These are phyloP conservation scores for Lycocorax pyrrhopterus DNA, from an alignment of 2,113 vertebrate genomes.

Conservation along the genomic window DNA sequence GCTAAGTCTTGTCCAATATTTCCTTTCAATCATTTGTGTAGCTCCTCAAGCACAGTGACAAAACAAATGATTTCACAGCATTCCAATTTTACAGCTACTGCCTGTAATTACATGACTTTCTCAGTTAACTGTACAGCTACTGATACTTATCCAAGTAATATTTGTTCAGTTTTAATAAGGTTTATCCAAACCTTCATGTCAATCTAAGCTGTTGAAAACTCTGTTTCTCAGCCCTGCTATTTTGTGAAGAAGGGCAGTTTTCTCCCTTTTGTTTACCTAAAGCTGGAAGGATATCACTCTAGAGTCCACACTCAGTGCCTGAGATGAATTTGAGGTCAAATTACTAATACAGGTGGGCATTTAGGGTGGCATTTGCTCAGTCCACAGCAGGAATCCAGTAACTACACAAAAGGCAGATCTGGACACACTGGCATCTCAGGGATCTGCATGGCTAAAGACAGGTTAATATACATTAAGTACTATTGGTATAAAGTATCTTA, in stretches of 20 bases:
- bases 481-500: neutral
- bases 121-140: neutral
- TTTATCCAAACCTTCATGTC: neutral
- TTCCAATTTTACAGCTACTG: neutral
- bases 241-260: neutral
- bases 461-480: neutral
- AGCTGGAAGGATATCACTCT: neutral
- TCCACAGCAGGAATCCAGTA: neutral
- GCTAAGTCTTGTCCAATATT: neutral
- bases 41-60: neutral
- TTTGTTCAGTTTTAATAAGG: neutral
- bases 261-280: neutral
- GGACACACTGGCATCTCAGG: neutral
- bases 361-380: neutral
- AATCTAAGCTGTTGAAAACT: neutral
- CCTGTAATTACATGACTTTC: neutral
- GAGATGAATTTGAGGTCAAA: neutral
- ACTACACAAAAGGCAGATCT: neutral
- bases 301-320: neutral
- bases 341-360: neutral
- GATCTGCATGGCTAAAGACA: neutral
- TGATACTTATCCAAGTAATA: neutral
- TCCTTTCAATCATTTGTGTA: neutral
- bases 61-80: neutral
- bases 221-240: neutral